Evolutionary conservation across 2,113 vertebrate genomes (phyloP).

Genomic region (Porphyrio hochstetteri): DNA sequence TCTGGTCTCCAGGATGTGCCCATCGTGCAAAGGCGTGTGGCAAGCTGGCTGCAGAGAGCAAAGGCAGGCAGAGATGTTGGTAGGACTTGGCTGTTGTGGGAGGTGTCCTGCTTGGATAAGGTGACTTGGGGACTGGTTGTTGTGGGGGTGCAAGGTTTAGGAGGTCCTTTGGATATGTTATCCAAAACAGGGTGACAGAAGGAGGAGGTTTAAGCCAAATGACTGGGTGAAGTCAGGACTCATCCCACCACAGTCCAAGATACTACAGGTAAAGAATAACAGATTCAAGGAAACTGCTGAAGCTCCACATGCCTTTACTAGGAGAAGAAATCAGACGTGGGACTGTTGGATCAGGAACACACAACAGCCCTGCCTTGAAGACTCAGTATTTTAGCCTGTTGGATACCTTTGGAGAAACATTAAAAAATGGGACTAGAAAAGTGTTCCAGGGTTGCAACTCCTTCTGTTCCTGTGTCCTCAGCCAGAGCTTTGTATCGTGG

Average conservation of each 20-base stretch:
- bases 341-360: background rate
- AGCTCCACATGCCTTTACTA: background rate
- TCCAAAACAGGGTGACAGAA: background rate
- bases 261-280: background rate
- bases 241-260: background rate
- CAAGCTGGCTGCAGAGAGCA: background rate
- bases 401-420: background rate
- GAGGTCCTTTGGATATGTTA: background rate
- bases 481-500: background rate
- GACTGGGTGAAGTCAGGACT: background rate
- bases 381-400: background rate
- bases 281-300: background rate
- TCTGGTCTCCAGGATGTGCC: background rate
- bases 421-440: background rate
- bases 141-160: background rate
- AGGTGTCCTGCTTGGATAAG: background rate
- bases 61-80: background rate
- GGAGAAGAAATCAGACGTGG: background rate
- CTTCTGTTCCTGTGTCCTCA: background rate
- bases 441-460: background rate
- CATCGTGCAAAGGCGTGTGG: background rate
- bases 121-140: background rate
- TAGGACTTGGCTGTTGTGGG: background rate
- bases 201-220: background rate
- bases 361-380: background rate